Evolutionary conservation across 2,797 vertebrate genomes (phyloP).

Genomic region (Limnodromus scolopaceus): DNA sequence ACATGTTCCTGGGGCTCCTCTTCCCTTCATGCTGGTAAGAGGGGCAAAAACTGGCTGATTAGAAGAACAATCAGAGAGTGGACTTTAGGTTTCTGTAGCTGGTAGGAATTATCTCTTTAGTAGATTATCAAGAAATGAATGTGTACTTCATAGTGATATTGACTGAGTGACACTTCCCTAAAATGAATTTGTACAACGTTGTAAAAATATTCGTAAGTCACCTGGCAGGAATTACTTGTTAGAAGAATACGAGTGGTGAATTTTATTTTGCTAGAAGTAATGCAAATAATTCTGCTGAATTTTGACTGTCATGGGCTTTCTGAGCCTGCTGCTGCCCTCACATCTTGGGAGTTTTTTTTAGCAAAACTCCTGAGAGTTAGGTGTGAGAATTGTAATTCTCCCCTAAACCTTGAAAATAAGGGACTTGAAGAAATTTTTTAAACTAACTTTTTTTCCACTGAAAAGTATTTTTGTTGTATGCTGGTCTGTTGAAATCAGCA

Average conservation of each 20-base stretch:
- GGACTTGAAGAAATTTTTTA: not conserved
- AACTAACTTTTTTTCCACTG: not conserved
- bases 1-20: not conserved
- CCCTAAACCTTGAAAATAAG: not conserved
- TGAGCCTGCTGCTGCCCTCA: not conserved
- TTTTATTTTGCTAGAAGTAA: not conserved
- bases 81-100: not conserved
- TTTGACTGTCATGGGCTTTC: not conserved
- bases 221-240: not conserved
- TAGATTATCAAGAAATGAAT: not conserved
- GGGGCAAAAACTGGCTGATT: not conserved
- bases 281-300: not conserved
- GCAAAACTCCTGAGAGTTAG: not conserved
- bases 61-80: not conserved
- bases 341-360: not conserved
- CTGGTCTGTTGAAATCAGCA: not conserved
- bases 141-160: not conserved
- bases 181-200: not conserved
- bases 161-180: not conserved
- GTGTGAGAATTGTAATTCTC: not conserved
- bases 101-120: not conserved
- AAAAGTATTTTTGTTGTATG: not conserved
- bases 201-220: not conserved
- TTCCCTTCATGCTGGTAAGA: fast-evolving
- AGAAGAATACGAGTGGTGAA: not conserved